Evolutionary conservation across 2,113 vertebrate species (phyloP).

Genomic region (Chaetorhynchus papuensis): DNA sequence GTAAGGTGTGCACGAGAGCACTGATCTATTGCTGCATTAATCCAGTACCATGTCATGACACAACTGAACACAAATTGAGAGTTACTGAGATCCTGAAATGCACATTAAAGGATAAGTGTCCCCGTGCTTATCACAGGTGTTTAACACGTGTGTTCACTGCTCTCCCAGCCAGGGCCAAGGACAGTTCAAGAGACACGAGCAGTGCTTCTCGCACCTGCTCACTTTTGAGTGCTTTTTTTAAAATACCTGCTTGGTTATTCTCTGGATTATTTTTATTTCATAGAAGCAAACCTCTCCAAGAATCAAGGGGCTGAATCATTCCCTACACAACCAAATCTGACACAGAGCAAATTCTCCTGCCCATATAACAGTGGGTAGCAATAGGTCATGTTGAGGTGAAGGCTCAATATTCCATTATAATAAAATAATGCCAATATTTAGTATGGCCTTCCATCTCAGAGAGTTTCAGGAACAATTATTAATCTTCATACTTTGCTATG

Average conservation of each 20-base stretch:
- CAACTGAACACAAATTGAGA: background rate
- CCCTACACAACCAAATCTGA: background rate
- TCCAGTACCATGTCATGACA: background rate
- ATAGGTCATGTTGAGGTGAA: conserved; percentile 2
- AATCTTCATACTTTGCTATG: background rate
- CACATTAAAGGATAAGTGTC: background rate
- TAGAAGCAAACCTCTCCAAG: background rate
- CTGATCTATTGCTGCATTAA: background rate
- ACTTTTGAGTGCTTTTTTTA: background rate
- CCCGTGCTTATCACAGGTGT: background rate
- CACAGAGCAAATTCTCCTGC: background rate
- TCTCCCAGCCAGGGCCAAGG: background rate
- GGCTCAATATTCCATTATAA: background rate
- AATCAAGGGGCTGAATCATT: conserved; percentile 8
- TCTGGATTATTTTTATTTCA: background rate
- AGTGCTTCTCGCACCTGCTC: background rate
- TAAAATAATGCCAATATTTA: background rate
- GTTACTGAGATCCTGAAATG: background rate
- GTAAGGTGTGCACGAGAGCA: background rate
- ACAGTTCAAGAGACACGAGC: background rate
- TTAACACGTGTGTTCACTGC: background rate
- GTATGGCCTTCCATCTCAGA: background rate
- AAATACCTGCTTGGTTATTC: background rate
- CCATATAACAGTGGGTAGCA: background rate
- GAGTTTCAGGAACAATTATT: background rate